phyloP scores from a whole-genome alignment of 2,113 vertebrate species.

The Melanerpes aurifrons region DNA sequence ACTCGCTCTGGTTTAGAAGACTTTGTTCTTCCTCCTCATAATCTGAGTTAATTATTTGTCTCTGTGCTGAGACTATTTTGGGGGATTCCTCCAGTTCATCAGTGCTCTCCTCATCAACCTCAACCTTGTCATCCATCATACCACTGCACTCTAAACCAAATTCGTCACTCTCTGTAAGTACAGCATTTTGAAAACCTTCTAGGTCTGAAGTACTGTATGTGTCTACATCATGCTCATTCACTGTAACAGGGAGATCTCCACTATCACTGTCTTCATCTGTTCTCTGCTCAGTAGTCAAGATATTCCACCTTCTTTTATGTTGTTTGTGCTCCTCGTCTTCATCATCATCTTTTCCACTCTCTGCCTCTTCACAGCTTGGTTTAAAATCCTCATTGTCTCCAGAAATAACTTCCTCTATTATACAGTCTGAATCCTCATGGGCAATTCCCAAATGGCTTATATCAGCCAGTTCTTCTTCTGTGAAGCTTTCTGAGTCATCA shows the following conservation, averaged over 20 bases:
- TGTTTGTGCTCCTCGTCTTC: constrained; percentile 35
- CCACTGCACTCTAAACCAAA: constrained; percentile 54
- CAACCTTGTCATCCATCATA: constrained; percentile 22
- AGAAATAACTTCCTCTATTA: constrained; percentile 77
- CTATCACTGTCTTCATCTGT: constrained; percentile 78
- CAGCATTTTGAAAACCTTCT: constrained; percentile 53
- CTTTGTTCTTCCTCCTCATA: constrained; percentile 69
- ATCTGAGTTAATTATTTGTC: constrained; percentile 63
- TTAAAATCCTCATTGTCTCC: constrained; percentile 68
- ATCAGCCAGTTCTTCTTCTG: constrained; percentile 46
- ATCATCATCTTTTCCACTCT: constrained; percentile 69
- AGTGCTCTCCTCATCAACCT: constrained; percentile 62
- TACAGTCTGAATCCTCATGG: constrained; percentile 77
- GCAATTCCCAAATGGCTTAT: constrained; percentile 4
- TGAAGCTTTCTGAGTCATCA: constrained; percentile 46
- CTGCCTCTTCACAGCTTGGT: constrained; percentile 65
- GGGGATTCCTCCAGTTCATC: constrained; percentile 72
- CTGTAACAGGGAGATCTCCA: constrained; percentile 48
- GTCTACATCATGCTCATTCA: constrained; percentile 60
- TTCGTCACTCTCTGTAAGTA: constrained; percentile 46
- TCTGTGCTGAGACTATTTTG: constrained; percentile 34
- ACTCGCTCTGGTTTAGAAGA: constrained; percentile 30
- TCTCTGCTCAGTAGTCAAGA: not conserved
- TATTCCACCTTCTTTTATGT: constrained; percentile 1
- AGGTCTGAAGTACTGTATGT: constrained; percentile 67